Evolutionary conservation across 2,888 invertebrate species (phyloP).

Genomic region (Lepidonotus clava): DNA sequence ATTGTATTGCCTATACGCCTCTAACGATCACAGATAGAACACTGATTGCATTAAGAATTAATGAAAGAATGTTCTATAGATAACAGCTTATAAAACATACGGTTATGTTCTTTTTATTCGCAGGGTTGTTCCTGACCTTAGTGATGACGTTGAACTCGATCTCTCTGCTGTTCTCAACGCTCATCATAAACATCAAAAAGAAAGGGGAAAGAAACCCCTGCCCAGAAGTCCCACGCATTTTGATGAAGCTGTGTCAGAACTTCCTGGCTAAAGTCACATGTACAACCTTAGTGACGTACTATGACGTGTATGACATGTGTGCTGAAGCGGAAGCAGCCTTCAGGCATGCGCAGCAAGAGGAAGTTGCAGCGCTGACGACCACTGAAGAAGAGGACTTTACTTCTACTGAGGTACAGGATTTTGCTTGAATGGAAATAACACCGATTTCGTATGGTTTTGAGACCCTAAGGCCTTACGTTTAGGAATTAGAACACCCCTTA

Average conservation of each 20-base stretch:
- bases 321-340: not conserved
- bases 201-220: conserved; percentile 72
- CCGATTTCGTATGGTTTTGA: too few species aligned
- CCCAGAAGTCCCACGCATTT: conserved; percentile 72
- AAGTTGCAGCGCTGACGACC: not conserved
- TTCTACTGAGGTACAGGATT: conserved; percentile 33
- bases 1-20: too few species aligned
- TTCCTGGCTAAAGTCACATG: conserved; percentile 72
- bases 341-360: not conserved
- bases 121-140: conserved; percentile 77
- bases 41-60: too few species aligned
- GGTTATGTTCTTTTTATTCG: conserved; percentile 58
- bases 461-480: too few species aligned
- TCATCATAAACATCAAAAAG: conserved; percentile 79
- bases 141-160: conserved; percentile 80
- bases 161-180: conserved; percentile 78
- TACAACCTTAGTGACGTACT: conserved; percentile 61
- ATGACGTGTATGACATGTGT: conserved; percentile 62
- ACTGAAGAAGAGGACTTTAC: conserved; percentile 45
- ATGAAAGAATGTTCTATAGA: too few species aligned
- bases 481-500: too few species aligned
- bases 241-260: conserved; percentile 72
- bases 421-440: too few species aligned
- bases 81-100: too few species aligned
- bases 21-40: too few species aligned